Conservation (phyloP, 2,113 vertebrate species). For the Australoheros scitulus region DNA sequence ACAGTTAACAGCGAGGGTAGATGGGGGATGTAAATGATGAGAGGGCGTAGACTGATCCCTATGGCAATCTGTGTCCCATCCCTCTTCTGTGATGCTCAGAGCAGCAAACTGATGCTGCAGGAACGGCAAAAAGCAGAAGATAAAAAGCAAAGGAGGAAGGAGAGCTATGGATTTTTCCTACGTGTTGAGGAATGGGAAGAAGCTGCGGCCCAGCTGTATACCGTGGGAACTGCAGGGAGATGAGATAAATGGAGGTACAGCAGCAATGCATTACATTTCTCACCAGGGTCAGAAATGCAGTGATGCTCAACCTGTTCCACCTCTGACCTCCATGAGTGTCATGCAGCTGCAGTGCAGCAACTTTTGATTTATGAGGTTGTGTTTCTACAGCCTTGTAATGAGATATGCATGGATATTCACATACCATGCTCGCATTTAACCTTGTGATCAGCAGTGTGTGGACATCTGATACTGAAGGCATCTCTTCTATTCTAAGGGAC, state of each 20-base stretch:
- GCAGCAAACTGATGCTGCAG: slow-evolving; percentile 22
- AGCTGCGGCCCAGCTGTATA: slow-evolving; percentile 62
- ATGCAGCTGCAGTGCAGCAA: slow-evolving; percentile 46
- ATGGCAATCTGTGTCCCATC: slow-evolving; percentile 47
- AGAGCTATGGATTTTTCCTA: slow-evolving; percentile 46
- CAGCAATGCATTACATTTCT: slow-evolving; percentile 7
- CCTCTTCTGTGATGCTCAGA: slow-evolving; percentile 35
- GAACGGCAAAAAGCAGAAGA: neutral
- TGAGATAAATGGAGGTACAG: slow-evolving; percentile 55
- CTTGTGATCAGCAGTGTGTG: slow-evolving; percentile 63
- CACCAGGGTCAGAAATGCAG: slow-evolving; percentile 24
- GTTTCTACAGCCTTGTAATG: slow-evolving; percentile 48
- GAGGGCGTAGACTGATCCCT: slow-evolving; percentile 39
- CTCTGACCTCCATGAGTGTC: slow-evolving; percentile 47
- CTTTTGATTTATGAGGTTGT: slow-evolving; percentile 49
- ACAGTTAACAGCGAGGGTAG: slow-evolving; percentile 1
- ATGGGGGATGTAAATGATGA: slow-evolving; percentile 31
- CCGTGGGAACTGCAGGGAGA: slow-evolving; percentile 58
- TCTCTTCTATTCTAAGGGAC: neutral
- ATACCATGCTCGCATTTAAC: slow-evolving; percentile 51
- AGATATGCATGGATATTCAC: slow-evolving; percentile 45
- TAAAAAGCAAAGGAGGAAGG: neutral
- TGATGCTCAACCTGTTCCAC: slow-evolving; percentile 22
- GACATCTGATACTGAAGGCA: slow-evolving; percentile 41
- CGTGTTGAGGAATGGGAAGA: slow-evolving; percentile 43